These are phyloP conservation scores for Tiphia femorata DNA, from an alignment of 2,888 invertebrate species.

Conservation along the genomic window DNA sequence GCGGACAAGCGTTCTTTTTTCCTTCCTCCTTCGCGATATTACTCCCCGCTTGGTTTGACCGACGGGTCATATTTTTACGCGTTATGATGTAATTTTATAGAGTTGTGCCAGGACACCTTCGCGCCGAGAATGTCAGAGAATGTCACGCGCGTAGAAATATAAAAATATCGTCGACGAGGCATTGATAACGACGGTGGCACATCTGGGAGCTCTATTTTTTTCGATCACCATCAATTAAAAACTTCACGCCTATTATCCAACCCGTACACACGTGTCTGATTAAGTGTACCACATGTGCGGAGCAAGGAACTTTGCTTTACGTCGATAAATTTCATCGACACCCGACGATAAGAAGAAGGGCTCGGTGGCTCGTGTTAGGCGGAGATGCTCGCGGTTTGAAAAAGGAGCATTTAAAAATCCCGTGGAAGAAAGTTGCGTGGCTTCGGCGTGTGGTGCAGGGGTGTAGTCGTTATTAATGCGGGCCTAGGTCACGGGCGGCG, in stretches of 20 bases:
- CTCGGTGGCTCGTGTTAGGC: background rate
- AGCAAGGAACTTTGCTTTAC: too few species aligned
- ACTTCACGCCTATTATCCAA: too few species aligned
- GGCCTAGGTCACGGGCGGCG: slow-evolving; percentile 72
- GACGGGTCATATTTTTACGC: too few species aligned
- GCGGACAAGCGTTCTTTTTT: too few species aligned
- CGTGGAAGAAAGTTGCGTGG: slow-evolving; percentile 12
- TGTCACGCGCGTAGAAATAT: background rate
- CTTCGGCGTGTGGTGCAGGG: slow-evolving; percentile 25
- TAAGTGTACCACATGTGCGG: too few species aligned
- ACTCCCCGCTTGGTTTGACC: too few species aligned
- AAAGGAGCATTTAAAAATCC: background rate
- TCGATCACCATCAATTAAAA: too few species aligned
- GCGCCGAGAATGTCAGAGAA: background rate
- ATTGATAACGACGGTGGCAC: background rate
- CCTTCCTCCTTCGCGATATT: too few species aligned
- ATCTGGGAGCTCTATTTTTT: background rate
- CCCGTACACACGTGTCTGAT: too few species aligned
- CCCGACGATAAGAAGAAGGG: background rate
- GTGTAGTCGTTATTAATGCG: slow-evolving; percentile 64
- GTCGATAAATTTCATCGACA: too few species aligned
- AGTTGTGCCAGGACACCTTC: too few species aligned
- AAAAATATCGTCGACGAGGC: background rate
- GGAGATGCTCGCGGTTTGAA: background rate
- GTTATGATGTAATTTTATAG: too few species aligned